Evolutionary conservation across 2,888 invertebrate species (phyloP).

Genomic region (Cryptocheilus praepositus): DNA sequence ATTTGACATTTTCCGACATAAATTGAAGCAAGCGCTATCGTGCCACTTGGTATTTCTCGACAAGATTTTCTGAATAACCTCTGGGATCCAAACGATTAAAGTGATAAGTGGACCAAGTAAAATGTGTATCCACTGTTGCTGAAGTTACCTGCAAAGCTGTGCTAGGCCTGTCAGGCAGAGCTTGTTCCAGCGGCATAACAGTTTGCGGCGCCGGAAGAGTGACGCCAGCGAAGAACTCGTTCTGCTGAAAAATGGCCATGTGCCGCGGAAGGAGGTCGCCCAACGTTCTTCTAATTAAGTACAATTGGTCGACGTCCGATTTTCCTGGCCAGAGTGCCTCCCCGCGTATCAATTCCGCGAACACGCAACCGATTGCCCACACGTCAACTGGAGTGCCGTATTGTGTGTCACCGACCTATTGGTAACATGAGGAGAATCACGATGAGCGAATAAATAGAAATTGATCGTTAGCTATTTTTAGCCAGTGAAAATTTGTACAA

Average conservation of each 20-base stretch:
- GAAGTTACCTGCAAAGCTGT: conserved; percentile 59
- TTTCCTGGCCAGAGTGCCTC: conserved; percentile 99
- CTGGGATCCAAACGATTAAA: too few relatives aligned
- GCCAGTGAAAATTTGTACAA: too few relatives aligned
- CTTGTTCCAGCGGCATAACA: conserved; percentile 88
- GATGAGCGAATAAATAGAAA: background rate
- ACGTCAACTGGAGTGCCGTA: conserved; percentile 96
- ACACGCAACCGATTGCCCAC: conserved; percentile 97
- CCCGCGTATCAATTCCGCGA: conserved; percentile 90
- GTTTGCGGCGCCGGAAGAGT: conserved; percentile 93
- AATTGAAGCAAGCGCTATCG: too few relatives aligned
- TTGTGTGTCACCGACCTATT: conserved; percentile 92
- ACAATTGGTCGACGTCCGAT: conserved; percentile 98
- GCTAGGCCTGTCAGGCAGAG: conserved; percentile 84
- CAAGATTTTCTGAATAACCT: too few relatives aligned
- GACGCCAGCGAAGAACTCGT: conserved; percentile 95
- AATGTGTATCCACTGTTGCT: background rate
- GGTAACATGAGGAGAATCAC: background rate
- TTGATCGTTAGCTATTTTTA: background rate
- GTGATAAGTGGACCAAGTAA: too few relatives aligned
- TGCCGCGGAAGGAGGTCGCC: conserved; percentile 96
- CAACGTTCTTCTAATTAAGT: conserved; percentile 94
- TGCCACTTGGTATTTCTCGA: too few relatives aligned
- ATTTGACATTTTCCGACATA: too few relatives aligned
- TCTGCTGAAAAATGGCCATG: conserved; percentile 96